Evolutionary conservation across 2,797 vertebrate species (phyloP), one percentile per base, ranked within the genome.

Genomic region (Rachycentron canadum): DNA sequence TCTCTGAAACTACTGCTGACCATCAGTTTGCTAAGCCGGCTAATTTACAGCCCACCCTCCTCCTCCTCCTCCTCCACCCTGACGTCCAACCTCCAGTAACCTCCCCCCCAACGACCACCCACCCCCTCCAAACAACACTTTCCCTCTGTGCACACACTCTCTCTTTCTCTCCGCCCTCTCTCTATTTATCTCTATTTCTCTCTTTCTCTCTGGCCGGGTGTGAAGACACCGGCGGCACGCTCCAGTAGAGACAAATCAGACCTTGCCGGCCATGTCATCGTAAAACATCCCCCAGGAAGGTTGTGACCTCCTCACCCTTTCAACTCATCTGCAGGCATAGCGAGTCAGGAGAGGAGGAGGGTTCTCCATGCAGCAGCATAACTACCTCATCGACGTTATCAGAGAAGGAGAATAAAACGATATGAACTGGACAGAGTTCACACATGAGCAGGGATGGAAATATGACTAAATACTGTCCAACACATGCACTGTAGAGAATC

Each of bases 221-320:
- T 93, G 91, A 95, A 92, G 90, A 91, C 78, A 78, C 90, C 90
- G 88, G 89, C 89, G 84, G 87, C 93, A 95, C 86, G 93, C 93
- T 92, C 90, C 87, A 86, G 76, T 83, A 91, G 93, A 94, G 91
- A 95, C 93, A 92, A 92, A 95, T 94, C 93, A 93, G 91, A 86
- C 88, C 80, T 91, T 76, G 83, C 86, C 88, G 78, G 76, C 87
- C 82, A 75, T 90, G 87, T 91, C 89, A 83, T 93, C 91, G 87
- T 95, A 95, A 95, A 95, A 92, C 91, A 93, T 91, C 89, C 91
- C 85, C 87, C 84, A 79, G 84, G 86, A 90, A 95, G 93, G 94
- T 92, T 91, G 82, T 67, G 91, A 95, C 95, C 95, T 93, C 90
- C 86, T 95, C 91, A 94, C 94, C 94, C 92, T 93, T 95, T 94